Conservation (phyloP, 2,797 vertebrate genomes). For the Anguilla anguilla region DNA sequence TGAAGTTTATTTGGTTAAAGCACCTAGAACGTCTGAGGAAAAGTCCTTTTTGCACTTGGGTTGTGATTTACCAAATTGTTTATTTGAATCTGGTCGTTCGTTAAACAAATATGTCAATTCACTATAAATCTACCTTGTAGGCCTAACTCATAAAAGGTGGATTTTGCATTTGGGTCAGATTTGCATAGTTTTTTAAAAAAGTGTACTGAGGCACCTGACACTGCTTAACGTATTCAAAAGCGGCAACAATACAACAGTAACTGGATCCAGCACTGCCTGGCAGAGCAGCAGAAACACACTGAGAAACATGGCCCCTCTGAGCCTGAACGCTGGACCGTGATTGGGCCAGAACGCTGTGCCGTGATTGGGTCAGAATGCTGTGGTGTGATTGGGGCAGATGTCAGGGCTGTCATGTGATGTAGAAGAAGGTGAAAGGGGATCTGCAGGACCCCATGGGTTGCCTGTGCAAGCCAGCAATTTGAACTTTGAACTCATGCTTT, state of each 20-base stretch:
- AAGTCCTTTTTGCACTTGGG: background rate
- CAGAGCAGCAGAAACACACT: background rate
- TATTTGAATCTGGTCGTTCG: background rate
- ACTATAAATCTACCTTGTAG: background rate
- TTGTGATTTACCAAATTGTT: background rate
- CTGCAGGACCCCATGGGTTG: slow-evolving; percentile 28
- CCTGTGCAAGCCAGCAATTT: slow-evolving; percentile 3
- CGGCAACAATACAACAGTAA: background rate
- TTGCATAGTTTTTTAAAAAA: background rate
- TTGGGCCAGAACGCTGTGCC: background rate
- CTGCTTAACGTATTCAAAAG: slow-evolving; percentile 3
- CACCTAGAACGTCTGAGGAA: background rate
- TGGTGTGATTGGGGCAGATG: background rate
- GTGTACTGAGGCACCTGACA: background rate
- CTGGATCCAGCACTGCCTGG: background rate
- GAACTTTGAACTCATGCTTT: background rate
- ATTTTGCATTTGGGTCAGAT: background rate
- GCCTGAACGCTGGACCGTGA: background rate
- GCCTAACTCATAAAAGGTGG: background rate
- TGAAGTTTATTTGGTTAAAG: background rate
- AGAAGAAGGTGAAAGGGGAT: slow-evolving; percentile 32
- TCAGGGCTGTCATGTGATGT: slow-evolving; percentile 39
- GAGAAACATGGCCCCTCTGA: background rate
- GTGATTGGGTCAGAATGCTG: background rate
- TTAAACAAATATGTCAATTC: background rate